Percentiles rank a stretch among this genome's conserved stretches.
These are phyloP conservation scores for Eustalomyia histrio DNA, from an alignment of 2,888 invertebrate genomes.

Conservation along the genomic window DNA sequence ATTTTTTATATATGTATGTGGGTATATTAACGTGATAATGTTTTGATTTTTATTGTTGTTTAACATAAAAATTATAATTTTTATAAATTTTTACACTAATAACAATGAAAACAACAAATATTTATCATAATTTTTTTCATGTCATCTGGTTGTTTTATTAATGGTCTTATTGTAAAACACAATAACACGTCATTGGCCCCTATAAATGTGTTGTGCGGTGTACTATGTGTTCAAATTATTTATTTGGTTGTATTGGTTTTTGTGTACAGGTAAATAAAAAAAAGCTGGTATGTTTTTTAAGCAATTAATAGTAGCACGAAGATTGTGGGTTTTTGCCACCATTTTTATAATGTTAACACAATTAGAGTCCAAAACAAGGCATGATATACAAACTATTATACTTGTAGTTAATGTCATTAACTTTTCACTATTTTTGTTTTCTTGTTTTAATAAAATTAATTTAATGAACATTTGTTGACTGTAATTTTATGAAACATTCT, in stretches of 20 bases:
- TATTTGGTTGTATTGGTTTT: background rate
- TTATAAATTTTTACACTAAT: conserved; percentile 1
- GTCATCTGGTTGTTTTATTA: conserved; percentile 30
- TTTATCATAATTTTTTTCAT: conserved; percentile 28
- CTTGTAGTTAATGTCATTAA: no score
- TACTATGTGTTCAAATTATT: background rate
- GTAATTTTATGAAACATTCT: no score
- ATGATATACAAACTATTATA: no score
- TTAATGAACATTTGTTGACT: no score
- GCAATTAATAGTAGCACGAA: no score
- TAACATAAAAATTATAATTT: conserved; percentile 9
- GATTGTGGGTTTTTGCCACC: no score
- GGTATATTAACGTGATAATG: conserved; percentile 38
- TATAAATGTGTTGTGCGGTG: conserved; percentile 8
- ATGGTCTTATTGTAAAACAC: background rate
- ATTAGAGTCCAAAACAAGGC: no score
- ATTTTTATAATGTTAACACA: no score
- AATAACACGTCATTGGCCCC: conserved; percentile 15
- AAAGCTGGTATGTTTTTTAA: background rate
- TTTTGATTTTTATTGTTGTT: conserved; percentile 33
- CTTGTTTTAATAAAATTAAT: no score
- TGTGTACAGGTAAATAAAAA: background rate
- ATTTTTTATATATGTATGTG: no score
- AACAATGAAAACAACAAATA: conserved; percentile 16
- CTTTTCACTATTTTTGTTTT: no score